These are phyloP conservation scores for Drosophila phalerata DNA, from an alignment of 2,888 invertebrate species.

Conservation along the genomic window DNA sequence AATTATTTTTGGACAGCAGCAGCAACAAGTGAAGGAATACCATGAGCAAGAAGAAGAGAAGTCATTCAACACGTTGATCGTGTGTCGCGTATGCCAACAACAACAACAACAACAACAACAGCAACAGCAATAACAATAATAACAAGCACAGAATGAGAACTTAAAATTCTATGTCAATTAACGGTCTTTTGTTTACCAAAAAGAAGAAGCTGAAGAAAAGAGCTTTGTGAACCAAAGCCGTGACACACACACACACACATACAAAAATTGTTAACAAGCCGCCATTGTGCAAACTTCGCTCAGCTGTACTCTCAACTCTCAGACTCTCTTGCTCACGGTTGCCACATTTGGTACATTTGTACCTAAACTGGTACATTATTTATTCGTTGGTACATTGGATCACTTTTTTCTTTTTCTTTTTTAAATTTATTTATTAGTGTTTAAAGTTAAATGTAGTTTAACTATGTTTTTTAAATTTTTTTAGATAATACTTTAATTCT, in stretches of 20 bases:
- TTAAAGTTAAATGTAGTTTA: too few relatives aligned
- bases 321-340: neutral
- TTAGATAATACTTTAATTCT: too few relatives aligned
- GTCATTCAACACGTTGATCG: slow-evolving; percentile 55
- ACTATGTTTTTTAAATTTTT: too few relatives aligned
- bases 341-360: neutral
- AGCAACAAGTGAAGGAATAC: slow-evolving; percentile 4
- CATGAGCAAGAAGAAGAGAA: slow-evolving; percentile 3
- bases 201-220: slow-evolving; percentile 26
- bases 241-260: slow-evolving; percentile 19
- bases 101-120: slow-evolving; percentile 26
- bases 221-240: slow-evolving; percentile 19
- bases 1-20: slow-evolving; percentile 52
- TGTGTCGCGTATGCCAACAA: slow-evolving; percentile 48
- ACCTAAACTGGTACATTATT: neutral
- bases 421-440: too few relatives aligned
- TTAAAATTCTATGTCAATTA: slow-evolving; percentile 80
- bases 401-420: too few relatives aligned
- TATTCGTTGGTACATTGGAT: neutral
- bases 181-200: slow-evolving; percentile 79
- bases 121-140: slow-evolving; percentile 13
- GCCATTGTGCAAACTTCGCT: slow-evolving; percentile 47
- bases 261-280: slow-evolving; percentile 50
- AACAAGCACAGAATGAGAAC: slow-evolving; percentile 42
- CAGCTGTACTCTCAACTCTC: slow-evolving; percentile 26